Evolutionary conservation across 2,888 invertebrate genomes (phyloP).

Genomic region (Melangyna quadrimaculata): DNA sequence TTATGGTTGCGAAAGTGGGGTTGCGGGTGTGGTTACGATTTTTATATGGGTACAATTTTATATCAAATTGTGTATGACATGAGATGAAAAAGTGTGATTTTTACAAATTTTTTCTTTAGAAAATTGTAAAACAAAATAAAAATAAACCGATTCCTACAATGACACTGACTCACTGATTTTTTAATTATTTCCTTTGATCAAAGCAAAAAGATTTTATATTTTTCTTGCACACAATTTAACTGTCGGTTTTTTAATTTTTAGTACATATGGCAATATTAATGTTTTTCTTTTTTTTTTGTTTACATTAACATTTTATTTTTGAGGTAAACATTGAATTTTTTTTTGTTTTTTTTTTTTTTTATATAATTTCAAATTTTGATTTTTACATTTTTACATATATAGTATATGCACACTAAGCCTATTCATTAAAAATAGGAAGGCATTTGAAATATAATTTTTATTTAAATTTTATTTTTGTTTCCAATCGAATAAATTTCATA

Average conservation of each 20-base stretch:
- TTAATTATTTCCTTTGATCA: background rate
- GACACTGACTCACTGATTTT: background rate
- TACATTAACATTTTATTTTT: slow-evolving; percentile 27
- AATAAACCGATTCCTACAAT: background rate
- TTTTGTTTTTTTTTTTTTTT: slow-evolving; percentile 15
- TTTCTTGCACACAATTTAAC: slow-evolving; percentile 20
- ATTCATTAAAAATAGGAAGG: slow-evolving; percentile 70
- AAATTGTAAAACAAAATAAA: slow-evolving; percentile 5
- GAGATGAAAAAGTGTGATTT: background rate
- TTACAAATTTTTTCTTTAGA: background rate
- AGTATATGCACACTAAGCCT: slow-evolving; percentile 70
- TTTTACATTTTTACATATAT: slow-evolving; percentile 50
- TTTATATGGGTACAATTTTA: background rate
- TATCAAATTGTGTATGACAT: background rate
- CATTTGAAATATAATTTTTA: slow-evolving; percentile 56
- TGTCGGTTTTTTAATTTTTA: slow-evolving; percentile 23
- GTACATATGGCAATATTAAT: slow-evolving; percentile 28
- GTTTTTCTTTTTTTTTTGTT: background rate
- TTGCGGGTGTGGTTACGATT: background rate
- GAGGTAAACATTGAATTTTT: slow-evolving; percentile 59
- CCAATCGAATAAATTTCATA: background rate
- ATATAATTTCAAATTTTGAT: slow-evolving; percentile 1
- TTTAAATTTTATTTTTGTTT: slow-evolving; percentile 29
- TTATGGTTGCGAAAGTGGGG: too few species aligned
- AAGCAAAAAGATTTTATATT: background rate